phyloP scores from a whole-genome alignment of 2,888 invertebrate genomes.

The Pyrocoelia pectoralis region DNA sequence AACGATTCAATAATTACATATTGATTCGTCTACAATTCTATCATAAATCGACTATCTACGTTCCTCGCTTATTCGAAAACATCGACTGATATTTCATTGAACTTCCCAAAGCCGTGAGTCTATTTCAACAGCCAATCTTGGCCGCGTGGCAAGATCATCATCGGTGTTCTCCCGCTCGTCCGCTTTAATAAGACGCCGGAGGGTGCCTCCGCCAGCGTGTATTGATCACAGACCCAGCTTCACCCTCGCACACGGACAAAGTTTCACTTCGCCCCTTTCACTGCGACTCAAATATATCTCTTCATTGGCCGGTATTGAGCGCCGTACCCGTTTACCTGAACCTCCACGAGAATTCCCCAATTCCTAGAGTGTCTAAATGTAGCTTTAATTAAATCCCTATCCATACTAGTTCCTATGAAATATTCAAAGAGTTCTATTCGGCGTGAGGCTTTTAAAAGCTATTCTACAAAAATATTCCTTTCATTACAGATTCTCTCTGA shows the following conservation, averaged over 20 bases:
- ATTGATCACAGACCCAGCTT: slow-evolving; percentile 49
- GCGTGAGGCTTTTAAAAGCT: slow-evolving; percentile 33
- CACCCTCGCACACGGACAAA: slow-evolving; percentile 47
- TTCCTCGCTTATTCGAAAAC: slow-evolving; percentile 35
- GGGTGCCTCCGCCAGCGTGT: slow-evolving; percentile 51
- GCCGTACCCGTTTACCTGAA: slow-evolving; percentile 34
- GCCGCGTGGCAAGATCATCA: slow-evolving; percentile 47
- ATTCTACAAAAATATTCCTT: slow-evolving; percentile 32
- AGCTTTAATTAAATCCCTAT: slow-evolving; percentile 52
- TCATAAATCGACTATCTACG: slow-evolving; percentile 41
- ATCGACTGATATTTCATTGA: slow-evolving; percentile 38
- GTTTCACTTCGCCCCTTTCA: slow-evolving; percentile 51
- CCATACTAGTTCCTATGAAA: slow-evolving; percentile 44
- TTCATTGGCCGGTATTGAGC: slow-evolving; percentile 46
- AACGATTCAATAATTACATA: slow-evolving; percentile 40
- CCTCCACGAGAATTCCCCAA: slow-evolving; percentile 33
- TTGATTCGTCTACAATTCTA: slow-evolving; percentile 37
- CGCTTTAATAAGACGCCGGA: slow-evolving; percentile 52
- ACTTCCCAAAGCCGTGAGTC: slow-evolving; percentile 29
- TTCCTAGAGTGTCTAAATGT: slow-evolving; percentile 47
- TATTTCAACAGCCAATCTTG: slow-evolving; percentile 37
- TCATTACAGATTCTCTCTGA: slow-evolving; percentile 26
- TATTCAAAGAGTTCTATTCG: slow-evolving; percentile 38
- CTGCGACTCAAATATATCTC: slow-evolving; percentile 48
- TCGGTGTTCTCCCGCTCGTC: slow-evolving; percentile 47